Base-by-base conservation (phyloP, 2,113 vertebrate species). In the Syngnathoides biaculeatus region DNA sequence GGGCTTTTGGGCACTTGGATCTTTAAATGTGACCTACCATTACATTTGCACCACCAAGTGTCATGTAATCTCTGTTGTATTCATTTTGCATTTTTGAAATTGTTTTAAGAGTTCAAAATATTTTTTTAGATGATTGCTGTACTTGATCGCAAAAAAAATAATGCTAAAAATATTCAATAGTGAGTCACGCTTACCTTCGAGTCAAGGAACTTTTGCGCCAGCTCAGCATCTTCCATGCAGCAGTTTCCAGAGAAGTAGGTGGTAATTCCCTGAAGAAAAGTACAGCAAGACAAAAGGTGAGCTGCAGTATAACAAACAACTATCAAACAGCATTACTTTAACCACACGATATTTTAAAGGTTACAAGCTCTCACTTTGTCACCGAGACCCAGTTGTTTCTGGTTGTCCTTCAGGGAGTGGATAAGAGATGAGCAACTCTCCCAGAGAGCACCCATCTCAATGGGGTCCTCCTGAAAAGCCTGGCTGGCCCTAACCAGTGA, bases 221-320 rank as follows among this genome's bases (percentile, higher is more conserved):
- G 76, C 85, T 96, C 93, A 53, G 95, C 95, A 75, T 97, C 95
- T 68, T 94, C 92, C 85, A 95, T 82, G 59, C 85, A 78, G 79
- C 95, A 97, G 82, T 96, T 92, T 43, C 90, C 93, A 69, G 95
- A 97, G 89, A 96, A 97, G 75, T 97, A 97, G 14, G 95, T 93
- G 15, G 93, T 94, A 69, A 94, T 87, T 38, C 95, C 95, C 95
- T 97, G 73, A 64, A 4, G 22, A 76, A 56, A 24, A 78, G 22
- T n/a, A 20, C 39, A 69, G 0, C 42, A 20, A 52, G 66, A 26
- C 27, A 3, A 39, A 15, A 24, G 13, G 42, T 61, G 38, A 5
- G 7, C 30, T 20, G 30, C 8, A 39, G 57, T 60, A 6, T 60
- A 10, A 40, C 15, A 4, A 42, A 15, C n/a, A 61, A 48, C 27